phyloP scores from a whole-genome alignment of 2,888 invertebrate genomes.

The Parnassius smintheus region DNA sequence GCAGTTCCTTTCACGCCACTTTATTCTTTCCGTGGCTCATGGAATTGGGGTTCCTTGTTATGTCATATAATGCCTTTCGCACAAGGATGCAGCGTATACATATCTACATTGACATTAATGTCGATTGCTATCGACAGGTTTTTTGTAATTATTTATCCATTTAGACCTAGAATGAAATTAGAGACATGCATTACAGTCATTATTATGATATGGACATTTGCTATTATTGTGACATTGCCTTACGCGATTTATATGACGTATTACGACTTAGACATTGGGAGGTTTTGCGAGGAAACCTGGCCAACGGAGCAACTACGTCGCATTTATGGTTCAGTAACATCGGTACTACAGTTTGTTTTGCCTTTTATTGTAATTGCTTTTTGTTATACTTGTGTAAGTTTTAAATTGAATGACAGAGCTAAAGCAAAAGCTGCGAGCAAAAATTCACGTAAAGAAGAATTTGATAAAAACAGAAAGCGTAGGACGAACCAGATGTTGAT shows the following conservation, averaged over 20 bases:
- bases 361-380: slow-evolving; percentile 97
- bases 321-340: slow-evolving; percentile 92
- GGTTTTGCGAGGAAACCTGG: slow-evolving; percentile 94
- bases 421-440: slow-evolving; percentile 92
- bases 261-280: slow-evolving; percentile 70
- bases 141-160: slow-evolving; percentile 98
- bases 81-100: slow-evolving; percentile 97
- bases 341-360: slow-evolving; percentile 94
- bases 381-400: slow-evolving; percentile 95
- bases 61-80: slow-evolving; percentile 97
- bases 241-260: slow-evolving; percentile 92
- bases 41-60: slow-evolving; percentile 95
- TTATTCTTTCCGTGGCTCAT: slow-evolving; percentile 94
- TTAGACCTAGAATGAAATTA: slow-evolving; percentile 94
- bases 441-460: slow-evolving; percentile 92
- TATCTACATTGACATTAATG: slow-evolving; percentile 97
- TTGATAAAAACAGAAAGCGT: slow-evolving; percentile 93
- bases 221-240: slow-evolving; percentile 93
- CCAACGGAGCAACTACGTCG: slow-evolving; percentile 89
- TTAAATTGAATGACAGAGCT: slow-evolving; percentile 91
- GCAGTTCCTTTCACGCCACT: slow-evolving; percentile 98
- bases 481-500: slow-evolving; percentile 98
- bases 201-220: slow-evolving; percentile 93
- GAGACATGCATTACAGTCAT: slow-evolving; percentile 93
- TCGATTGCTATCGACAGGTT: slow-evolving; percentile 98